Conservation (phyloP, 2,113 vertebrate species). For the Hylia prasina region DNA sequence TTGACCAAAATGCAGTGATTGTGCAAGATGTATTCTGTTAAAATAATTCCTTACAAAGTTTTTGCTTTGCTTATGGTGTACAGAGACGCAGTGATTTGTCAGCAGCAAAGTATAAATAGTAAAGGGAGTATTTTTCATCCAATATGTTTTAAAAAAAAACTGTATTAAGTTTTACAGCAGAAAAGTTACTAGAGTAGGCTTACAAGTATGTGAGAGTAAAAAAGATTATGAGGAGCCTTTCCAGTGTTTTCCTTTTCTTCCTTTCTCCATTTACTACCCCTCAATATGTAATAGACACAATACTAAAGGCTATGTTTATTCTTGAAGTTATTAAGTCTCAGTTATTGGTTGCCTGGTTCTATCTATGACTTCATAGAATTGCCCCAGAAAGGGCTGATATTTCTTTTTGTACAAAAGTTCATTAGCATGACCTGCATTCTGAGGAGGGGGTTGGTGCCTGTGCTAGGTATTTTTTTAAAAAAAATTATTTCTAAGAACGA, state of each 20-base stretch:
- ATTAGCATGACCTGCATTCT: neutral
- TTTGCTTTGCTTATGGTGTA: neutral
- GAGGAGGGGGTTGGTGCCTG: rapidly evolving
- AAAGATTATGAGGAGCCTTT: neutral
- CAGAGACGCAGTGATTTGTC: neutral
- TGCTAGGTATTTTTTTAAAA: neutral
- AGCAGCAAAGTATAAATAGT: neutral
- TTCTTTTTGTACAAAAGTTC: neutral
- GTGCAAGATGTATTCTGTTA: neutral
- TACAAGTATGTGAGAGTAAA: neutral
- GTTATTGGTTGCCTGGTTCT: neutral
- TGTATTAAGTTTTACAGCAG: neutral
- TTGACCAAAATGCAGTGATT: neutral
- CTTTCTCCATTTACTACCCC: neutral
- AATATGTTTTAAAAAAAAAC: neutral
- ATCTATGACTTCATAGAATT: neutral
- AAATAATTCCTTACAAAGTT: neutral
- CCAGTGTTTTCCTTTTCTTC: neutral
- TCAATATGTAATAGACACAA: neutral
- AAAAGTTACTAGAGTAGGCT: neutral
- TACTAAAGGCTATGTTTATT: neutral
- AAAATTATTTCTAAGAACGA: neutral
- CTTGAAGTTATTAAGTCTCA: neutral
- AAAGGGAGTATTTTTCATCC: neutral
- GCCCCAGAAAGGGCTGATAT: neutral